Percentiles rank a stretch among this genome's conserved stretches.
phyloP scores from a whole-genome alignment of 2,797 vertebrate genomes.

The Notolabrus celidotus region DNA sequence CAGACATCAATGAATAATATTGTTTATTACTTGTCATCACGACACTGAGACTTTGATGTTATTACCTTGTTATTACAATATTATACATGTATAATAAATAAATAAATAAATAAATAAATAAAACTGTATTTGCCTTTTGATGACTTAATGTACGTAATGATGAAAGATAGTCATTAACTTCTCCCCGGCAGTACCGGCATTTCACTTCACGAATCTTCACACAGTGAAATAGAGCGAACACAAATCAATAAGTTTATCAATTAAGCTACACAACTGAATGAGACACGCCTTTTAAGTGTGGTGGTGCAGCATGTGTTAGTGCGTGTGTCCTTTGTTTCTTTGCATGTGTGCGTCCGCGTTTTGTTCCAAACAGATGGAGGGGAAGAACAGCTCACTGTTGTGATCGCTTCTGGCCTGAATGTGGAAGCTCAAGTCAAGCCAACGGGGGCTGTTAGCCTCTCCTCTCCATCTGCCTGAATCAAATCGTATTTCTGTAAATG shows the following conservation, averaged over 20 bases:
- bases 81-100: too few species aligned
- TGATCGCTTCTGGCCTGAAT: constrained; percentile 25
- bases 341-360: not conserved
- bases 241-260: not conserved
- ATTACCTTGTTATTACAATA: too few species aligned
- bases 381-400: constrained; percentile 14
- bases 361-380: constrained; percentile 48
- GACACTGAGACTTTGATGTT: too few species aligned
- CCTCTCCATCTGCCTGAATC: constrained; percentile 33
- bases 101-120: too few species aligned
- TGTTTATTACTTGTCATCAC: too few species aligned
- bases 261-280: not conserved
- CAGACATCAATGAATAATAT: too few species aligned
- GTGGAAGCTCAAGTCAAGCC: constrained; percentile 23
- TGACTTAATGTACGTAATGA: too few species aligned
- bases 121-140: too few species aligned
- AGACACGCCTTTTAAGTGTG: not conserved
- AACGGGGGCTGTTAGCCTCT: constrained; percentile 27
- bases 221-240: not conserved
- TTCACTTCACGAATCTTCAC: not conserved
- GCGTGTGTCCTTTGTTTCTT: constrained; percentile 1
- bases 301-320: not conserved
- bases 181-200: not conserved
- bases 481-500: not conserved
- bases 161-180: not conserved